Percentiles rank a stretch among this genome's conserved stretches.
Evolutionary conservation across 2,888 invertebrate genomes (phyloP).

Genomic region (Nephrotoma flavescens): DNA sequence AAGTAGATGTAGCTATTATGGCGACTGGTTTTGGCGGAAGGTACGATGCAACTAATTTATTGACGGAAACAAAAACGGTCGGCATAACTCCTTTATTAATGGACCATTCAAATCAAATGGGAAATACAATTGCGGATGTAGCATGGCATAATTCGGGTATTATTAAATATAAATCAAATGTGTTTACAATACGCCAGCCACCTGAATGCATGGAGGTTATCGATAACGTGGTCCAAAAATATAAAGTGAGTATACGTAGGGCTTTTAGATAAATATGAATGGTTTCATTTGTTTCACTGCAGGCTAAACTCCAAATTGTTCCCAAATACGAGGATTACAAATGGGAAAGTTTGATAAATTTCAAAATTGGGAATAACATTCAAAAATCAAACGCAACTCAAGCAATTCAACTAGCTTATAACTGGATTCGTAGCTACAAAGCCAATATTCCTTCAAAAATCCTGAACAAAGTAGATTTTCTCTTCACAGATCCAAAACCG

Average conservation of each 20-base stretch:
- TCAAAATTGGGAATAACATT: slow-evolving; percentile 38
- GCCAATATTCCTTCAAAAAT: slow-evolving; percentile 1
- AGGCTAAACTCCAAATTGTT: slow-evolving; percentile 49
- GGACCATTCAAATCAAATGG: slow-evolving; percentile 75
- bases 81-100: slow-evolving; percentile 83
- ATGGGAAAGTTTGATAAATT: slow-evolving; percentile 30
- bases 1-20: slow-evolving; percentile 81
- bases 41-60: slow-evolving; percentile 84
- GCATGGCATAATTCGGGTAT: slow-evolving; percentile 94
- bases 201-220: slow-evolving; percentile 45
- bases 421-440: slow-evolving; percentile 45
- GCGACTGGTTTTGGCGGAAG: slow-evolving; percentile 98
- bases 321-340: slow-evolving; percentile 44
- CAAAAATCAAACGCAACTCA: slow-evolving; percentile 70
- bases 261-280: neutral
- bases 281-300: slow-evolving; percentile 20
- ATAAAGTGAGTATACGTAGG: neutral
- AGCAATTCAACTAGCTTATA: slow-evolving; percentile 64
- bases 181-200: slow-evolving; percentile 55
- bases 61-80: slow-evolving; percentile 68
- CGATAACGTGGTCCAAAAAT: neutral
- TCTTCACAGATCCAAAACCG: neutral
- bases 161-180: slow-evolving; percentile 60
- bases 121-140: slow-evolving; percentile 69
- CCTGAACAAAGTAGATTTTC: neutral